phyloP scores from a whole-genome alignment of 1,140 invertebrate species.

The Argopecten irradians region DNA sequence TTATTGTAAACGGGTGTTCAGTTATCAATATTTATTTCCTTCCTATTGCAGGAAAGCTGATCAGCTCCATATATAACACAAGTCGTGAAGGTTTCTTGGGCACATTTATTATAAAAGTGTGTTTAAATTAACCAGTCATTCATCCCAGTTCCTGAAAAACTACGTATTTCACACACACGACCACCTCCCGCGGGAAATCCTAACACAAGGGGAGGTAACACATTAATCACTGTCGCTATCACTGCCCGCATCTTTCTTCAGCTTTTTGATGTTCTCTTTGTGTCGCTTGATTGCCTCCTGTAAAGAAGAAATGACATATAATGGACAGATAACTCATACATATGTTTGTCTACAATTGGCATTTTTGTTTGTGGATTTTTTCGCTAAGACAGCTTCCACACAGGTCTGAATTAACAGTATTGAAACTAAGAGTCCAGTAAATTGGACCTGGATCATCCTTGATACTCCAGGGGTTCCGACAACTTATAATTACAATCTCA shows the following conservation, averaged over 20 bases:
- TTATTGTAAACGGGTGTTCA: too few species aligned
- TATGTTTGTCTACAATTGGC: too few species aligned
- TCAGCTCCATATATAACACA: not conserved
- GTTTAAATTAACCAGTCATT: constrained; percentile 15
- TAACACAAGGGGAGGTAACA: not conserved
- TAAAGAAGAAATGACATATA: not conserved
- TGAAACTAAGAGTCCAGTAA: too few species aligned
- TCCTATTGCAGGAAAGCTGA: too few species aligned
- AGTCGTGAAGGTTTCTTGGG: not conserved
- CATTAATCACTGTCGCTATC: not conserved
- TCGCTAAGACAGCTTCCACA: too few species aligned
- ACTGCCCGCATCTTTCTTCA: not conserved
- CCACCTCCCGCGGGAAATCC: not conserved
- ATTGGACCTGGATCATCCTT: too few species aligned
- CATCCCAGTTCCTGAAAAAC: not conserved
- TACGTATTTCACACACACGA: not conserved
- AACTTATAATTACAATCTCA: too few species aligned
- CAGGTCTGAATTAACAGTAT: too few species aligned
- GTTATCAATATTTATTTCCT: too few species aligned
- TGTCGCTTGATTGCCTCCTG: not conserved
- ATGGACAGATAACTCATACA: too few species aligned
- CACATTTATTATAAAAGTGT: constrained; percentile 2
- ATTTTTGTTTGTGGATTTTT: too few species aligned
- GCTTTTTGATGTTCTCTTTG: not conserved
- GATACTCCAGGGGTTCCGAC: too few species aligned